phyloP scores from a whole-genome alignment of 2,888 invertebrate genomes.

The Ctenicera cuprea region DNA sequence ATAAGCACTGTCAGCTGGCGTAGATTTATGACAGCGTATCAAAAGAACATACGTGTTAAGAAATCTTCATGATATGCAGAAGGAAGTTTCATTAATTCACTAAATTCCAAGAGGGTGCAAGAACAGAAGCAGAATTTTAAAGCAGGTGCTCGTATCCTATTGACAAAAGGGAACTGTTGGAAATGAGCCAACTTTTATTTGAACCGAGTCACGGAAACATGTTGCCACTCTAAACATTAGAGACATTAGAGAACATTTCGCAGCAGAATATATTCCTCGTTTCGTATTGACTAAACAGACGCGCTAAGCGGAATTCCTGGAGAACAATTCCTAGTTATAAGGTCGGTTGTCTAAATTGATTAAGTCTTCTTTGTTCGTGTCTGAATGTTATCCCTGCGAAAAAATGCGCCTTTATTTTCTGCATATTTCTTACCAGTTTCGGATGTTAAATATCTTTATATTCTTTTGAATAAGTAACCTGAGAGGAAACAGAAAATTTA shows the following conservation, averaged over 20 bases:
- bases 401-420: too few species aligned
- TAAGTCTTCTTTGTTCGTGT: background rate
- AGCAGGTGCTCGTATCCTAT: constrained; percentile 11
- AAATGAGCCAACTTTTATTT: constrained; percentile 29
- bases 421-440: too few species aligned
- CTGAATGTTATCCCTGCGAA: background rate
- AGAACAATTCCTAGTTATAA: constrained; percentile 1
- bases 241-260: constrained; percentile 10
- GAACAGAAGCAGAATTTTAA: constrained; percentile 27
- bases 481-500: too few species aligned
- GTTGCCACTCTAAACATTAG: constrained; percentile 27
- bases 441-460: too few species aligned
- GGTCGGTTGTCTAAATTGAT: constrained; percentile 1
- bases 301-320: constrained; percentile 1
- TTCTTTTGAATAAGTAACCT: too few species aligned
- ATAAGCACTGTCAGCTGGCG: background rate
- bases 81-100: constrained; percentile 16
- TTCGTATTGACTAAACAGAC: constrained; percentile 19
- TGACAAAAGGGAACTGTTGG: constrained; percentile 3
- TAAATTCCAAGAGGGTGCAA: constrained; percentile 10
- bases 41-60: background rate
- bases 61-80: background rate
- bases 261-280: constrained; percentile 4
- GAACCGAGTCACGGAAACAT: constrained; percentile 29
- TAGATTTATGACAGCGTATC: background rate